A percentile compares a stretch with the other conserved stretches of the same genome.
Conservation (phyloP, 2,113 vertebrate species). For the Pteronura brasiliensis region DNA sequence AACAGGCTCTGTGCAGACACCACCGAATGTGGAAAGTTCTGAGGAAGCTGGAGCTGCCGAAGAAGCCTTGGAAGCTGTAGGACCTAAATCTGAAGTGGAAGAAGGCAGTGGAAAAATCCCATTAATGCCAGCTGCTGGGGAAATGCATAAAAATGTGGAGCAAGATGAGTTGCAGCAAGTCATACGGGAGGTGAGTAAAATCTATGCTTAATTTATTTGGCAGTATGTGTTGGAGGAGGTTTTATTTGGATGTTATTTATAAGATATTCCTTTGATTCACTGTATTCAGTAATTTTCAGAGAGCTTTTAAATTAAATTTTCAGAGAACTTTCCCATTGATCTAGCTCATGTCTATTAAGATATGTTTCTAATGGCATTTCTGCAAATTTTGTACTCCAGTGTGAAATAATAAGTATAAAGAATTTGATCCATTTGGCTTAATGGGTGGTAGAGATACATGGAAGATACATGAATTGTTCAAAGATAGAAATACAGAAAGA, state of each 20-base stretch:
- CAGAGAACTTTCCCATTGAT: neutral
- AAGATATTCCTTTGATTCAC: neutral
- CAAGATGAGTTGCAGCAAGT: slow-evolving; percentile 90
- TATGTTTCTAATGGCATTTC: neutral
- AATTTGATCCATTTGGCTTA: slow-evolving; percentile 23
- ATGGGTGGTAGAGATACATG: neutral
- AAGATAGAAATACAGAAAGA: neutral
- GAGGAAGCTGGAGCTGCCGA: slow-evolving; percentile 73
- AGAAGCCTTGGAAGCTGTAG: slow-evolving; percentile 1
- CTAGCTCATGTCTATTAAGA: neutral
- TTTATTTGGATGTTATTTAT: neutral
- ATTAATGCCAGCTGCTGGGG: slow-evolving; percentile 59
- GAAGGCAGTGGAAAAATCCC: slow-evolving; percentile 71
- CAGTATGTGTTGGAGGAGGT: neutral
- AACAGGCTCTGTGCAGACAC: slow-evolving; percentile 74
- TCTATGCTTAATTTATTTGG: neutral
- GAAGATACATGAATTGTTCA: neutral
- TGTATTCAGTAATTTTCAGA: neutral
- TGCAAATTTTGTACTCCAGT: neutral
- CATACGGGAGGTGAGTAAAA: slow-evolving; percentile 89
- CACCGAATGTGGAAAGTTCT: slow-evolving; percentile 67
- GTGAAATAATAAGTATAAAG: neutral
- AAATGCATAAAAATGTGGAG: slow-evolving; percentile 78
- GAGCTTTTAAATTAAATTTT: slow-evolving; percentile 32
- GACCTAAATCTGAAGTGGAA: slow-evolving; percentile 68